phyloP scores from a whole-genome alignment of 2,888 invertebrate species.

The Dascillus cervinus region DNA sequence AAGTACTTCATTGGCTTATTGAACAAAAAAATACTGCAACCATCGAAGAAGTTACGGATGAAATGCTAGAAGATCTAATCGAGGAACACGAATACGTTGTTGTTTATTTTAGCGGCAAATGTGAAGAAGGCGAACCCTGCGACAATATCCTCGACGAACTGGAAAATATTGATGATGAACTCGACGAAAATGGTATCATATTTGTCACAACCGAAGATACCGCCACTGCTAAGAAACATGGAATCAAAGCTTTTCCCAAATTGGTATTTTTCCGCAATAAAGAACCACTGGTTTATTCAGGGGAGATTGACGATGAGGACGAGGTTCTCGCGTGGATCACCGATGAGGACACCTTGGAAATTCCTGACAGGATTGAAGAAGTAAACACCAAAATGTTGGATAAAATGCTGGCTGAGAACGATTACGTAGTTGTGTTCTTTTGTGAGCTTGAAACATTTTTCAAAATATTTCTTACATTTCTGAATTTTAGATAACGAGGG shows the following conservation, averaged over 20 bases:
- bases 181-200: slow-evolving; percentile 87
- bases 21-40: slow-evolving; percentile 85
- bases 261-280: slow-evolving; percentile 87
- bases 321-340: slow-evolving; percentile 87
- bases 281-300: slow-evolving; percentile 73
- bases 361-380: slow-evolving; percentile 89
- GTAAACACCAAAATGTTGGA: slow-evolving; percentile 86
- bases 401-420: slow-evolving; percentile 78
- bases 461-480: slow-evolving; percentile 2
- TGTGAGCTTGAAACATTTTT: slow-evolving; percentile 49
- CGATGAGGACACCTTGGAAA: slow-evolving; percentile 82
- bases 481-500: slow-evolving; percentile 68
- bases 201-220: slow-evolving; percentile 89
- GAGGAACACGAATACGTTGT: slow-evolving; percentile 89
- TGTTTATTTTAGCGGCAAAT: slow-evolving; percentile 87
- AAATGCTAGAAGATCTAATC: slow-evolving; percentile 76
- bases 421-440: slow-evolving; percentile 87
- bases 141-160: slow-evolving; percentile 77
- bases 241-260: slow-evolving; percentile 76
- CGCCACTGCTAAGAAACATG: slow-evolving; percentile 71
- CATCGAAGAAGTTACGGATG: slow-evolving; percentile 90
- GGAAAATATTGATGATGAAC: slow-evolving; percentile 87
- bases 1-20: slow-evolving; percentile 82
- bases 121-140: slow-evolving; percentile 81
- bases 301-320: slow-evolving; percentile 85